A percentile compares a stretch with the other conserved stretches of the same genome.
These are phyloP conservation scores for Vanacampus margaritifer DNA, from an alignment of 2,113 vertebrate species.

Conservation along the genomic window DNA sequence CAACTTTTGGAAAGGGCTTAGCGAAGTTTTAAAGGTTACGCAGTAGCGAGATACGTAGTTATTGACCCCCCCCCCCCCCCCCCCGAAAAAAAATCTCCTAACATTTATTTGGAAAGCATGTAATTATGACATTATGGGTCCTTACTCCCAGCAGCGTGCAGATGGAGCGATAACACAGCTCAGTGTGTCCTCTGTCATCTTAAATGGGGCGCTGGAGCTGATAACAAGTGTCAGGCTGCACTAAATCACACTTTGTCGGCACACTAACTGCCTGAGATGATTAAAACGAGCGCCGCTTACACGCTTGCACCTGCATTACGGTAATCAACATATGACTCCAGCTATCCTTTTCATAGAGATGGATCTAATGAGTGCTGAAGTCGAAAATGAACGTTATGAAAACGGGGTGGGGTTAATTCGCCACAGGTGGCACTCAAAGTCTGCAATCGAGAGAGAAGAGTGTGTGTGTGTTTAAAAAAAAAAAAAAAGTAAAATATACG, in stretches of 20 bases:
- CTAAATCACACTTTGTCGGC: not conserved
- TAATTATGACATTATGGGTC: slow-evolving; percentile 1
- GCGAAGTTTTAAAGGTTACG: not conserved
- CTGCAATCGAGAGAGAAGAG: not conserved
- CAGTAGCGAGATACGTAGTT: too few species aligned
- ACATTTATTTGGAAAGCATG: not conserved
- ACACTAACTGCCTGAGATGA: not conserved
- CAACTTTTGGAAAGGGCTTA: not conserved
- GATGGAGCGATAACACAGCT: not conserved
- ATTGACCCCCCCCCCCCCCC: too few species aligned
- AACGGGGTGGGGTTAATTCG: not conserved
- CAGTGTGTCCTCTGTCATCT: slow-evolving; percentile 1
- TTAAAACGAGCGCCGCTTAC: not conserved
- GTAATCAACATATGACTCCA: not conserved
- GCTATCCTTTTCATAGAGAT: not conserved
- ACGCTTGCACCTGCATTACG: not conserved
- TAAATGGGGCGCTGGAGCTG: not conserved
- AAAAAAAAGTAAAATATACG: not conserved
- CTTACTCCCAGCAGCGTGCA: not conserved
- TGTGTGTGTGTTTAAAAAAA: not conserved
- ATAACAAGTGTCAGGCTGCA: not conserved
- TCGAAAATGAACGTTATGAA: not conserved
- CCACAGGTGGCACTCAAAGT: slow-evolving; percentile 33
- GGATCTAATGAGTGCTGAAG: not conserved
- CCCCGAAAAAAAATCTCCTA: too few species aligned